These are phyloP conservation scores for Hemitrygon akajei DNA, from an alignment of 2,797 vertebrate genomes.

Conservation along the genomic window DNA sequence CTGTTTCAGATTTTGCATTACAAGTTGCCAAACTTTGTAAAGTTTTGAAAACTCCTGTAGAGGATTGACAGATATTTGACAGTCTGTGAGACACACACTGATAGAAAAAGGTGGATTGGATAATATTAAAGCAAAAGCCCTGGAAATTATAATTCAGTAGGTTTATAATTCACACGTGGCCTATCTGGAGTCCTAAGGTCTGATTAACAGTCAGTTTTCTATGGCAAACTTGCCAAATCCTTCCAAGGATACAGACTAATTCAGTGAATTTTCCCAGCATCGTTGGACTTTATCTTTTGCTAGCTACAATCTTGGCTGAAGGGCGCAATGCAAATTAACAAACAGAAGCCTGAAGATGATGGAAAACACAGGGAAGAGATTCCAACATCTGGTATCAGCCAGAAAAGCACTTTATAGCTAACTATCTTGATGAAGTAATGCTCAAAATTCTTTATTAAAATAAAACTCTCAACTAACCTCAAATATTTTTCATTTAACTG, in stretches of 20 bases:
- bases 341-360: not conserved
- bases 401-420: not conserved
- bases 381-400: not conserved
- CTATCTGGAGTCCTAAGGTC: not conserved
- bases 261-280: not conserved
- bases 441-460: not conserved
- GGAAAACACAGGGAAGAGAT: too few species aligned
- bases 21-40: too few species aligned
- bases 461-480: not conserved
- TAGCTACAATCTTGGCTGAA: not conserved
- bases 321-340: not conserved
- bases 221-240: not conserved
- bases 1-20: too few species aligned
- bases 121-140: not conserved
- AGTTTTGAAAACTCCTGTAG: too few species aligned
- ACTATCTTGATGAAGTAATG: not conserved
- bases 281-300: not conserved
- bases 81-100: not conserved
- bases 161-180: not conserved
- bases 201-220: not conserved
- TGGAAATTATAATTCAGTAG: not conserved
- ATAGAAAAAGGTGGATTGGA: not conserved
- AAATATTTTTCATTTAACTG: not conserved
- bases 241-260: not conserved
- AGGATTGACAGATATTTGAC: too few species aligned